Base-by-base conservation (phyloP, 1,140 invertebrate species). In the Drosophila orena region DNA sequence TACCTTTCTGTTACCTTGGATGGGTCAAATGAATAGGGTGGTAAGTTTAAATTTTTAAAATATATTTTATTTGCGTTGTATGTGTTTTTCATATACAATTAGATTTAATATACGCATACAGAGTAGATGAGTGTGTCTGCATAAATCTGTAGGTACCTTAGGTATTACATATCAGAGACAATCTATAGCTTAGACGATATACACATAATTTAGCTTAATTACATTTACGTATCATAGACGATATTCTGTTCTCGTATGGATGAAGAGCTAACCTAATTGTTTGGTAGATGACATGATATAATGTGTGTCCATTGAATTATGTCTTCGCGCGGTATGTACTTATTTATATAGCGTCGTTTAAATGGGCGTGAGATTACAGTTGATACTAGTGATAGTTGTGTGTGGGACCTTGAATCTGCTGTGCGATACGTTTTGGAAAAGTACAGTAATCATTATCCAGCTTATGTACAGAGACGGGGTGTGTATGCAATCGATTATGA, bases 71-170 rank as follows among this genome's bases (percentile, higher is more conserved):
- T 81, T 75, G 78, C 47, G 38, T 57, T 65, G 49, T 74, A 76
- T 72, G 77, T 61, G 69, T 72, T 57, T 79, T 44, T 30, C 79
- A 81, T 79, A 85, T 69, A 84, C 81, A 84, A 85, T 69, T 79
- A 74, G 59, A 66, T 68, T 79, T 54, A 86, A 59, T 68, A 55
- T 53, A 35, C 59, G 66, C 68, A 53, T 62, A 66, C 81, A 64
- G 65, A 69, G 35, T 83, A 83, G 80, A 77, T 88, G 84, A 79
- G 77, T 86, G 65, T 70, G 79, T 89, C 79, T 83, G 84, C 72
- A 55, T 83, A 77, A 84, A 79, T 89, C 72, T 89, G 84, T 88
- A 89, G 83, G 83, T 88, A 88, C 83, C 83, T 89, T 89, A 88
- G 84, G 83, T 49, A 84, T 73, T 89, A 88, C 84, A 86, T 86